These are phyloP conservation scores for Pyralis farinalis DNA, from an alignment of 2,888 invertebrate species.

Conservation along the genomic window DNA sequence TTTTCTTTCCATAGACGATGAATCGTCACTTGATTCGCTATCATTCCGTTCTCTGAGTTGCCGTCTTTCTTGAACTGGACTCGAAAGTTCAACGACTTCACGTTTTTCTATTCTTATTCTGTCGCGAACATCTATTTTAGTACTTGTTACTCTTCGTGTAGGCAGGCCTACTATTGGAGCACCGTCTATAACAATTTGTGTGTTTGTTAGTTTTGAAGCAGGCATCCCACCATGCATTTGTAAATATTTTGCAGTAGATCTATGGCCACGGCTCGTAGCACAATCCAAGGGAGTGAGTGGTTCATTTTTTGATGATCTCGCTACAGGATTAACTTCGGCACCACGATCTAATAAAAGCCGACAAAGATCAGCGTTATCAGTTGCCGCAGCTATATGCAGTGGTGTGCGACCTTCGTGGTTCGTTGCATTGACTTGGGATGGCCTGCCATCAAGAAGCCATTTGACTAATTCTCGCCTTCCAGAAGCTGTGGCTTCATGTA, in stretches of 20 bases:
- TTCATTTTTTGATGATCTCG: constrained; percentile 90
- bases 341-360: constrained; percentile 91
- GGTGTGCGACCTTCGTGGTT: constrained; percentile 97
- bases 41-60: constrained; percentile 40
- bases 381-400: constrained; percentile 95
- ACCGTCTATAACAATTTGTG: constrained; percentile 67
- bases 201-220: constrained; percentile 83
- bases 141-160: constrained; percentile 71
- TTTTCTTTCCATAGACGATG: constrained; percentile 68
- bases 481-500: constrained; percentile 97
- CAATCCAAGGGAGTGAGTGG: constrained; percentile 95
- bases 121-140: constrained; percentile 73
- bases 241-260: constrained; percentile 95
- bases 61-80: constrained; percentile 55
- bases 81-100: constrained; percentile 72
- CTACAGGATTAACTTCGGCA: constrained; percentile 91
- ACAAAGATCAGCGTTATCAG: constrained; percentile 96
- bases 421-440: constrained; percentile 91
- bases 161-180: constrained; percentile 67
- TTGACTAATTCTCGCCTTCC: constrained; percentile 93
- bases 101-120: constrained; percentile 75
- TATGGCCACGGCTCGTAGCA: constrained; percentile 91
- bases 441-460: constrained; percentile 92
- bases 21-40: constrained; percentile 60
- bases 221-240: constrained; percentile 95